Conservation (phyloP, 2,797 vertebrate genomes). For the Triplophysa yarkandensis region DNA sequence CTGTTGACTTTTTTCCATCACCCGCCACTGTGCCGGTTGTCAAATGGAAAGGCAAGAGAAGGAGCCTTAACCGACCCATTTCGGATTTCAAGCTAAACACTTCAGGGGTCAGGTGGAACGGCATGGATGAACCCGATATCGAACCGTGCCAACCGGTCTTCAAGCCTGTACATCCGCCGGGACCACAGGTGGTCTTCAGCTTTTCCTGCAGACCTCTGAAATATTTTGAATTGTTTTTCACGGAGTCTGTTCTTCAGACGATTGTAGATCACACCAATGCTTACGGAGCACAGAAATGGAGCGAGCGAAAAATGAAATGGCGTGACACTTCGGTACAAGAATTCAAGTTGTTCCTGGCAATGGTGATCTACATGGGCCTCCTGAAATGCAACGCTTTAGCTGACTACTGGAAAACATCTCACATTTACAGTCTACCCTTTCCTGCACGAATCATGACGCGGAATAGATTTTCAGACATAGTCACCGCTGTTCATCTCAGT, state of each 20-base stretch:
- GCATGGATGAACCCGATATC: neutral
- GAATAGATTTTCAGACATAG: conserved; percentile 3
- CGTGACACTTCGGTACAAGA: neutral
- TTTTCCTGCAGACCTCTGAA: conserved; percentile 6
- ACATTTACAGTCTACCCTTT: conserved; percentile 1
- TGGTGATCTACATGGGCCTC: conserved; percentile 36
- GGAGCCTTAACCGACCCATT: neutral
- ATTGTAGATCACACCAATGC: conserved; percentile 9
- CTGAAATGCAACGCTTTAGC: neutral
- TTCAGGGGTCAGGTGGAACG: conserved; percentile 14
- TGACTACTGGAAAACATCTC: conserved; percentile 19
- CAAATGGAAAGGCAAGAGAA: neutral
- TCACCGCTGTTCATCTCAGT: conserved; percentile 4
- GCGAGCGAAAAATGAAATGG: neutral
- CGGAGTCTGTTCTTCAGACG: neutral
- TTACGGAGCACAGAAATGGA: neutral
- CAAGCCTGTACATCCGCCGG: neutral
- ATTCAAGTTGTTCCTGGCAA: neutral
- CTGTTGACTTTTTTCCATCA: neutral
- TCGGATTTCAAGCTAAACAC: neutral
- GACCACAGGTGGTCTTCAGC: neutral
- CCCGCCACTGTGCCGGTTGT: neutral
- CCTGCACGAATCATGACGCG: conserved; percentile 1
- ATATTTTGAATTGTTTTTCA: conserved; percentile 29
- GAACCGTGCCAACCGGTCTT: neutral